These are phyloP conservation scores for Tachina lurida DNA, from an alignment of 2,888 invertebrate species.

Conservation along the genomic window DNA sequence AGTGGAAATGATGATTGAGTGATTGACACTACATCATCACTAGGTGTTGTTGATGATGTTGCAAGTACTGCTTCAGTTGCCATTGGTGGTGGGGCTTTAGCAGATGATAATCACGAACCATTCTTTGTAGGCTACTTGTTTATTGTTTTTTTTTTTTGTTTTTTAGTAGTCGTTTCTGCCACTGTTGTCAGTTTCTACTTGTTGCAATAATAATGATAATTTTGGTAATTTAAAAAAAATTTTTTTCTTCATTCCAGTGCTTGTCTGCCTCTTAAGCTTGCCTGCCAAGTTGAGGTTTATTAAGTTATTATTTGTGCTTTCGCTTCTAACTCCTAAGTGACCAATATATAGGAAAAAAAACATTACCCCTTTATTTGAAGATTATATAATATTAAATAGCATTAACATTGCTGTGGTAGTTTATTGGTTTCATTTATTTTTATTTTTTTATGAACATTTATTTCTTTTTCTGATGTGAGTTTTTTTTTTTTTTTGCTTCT, in stretches of 20 bases:
- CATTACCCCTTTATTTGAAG: slow-evolving; percentile 50
- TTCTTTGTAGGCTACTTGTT: slow-evolving; percentile 55
- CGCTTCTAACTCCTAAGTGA: slow-evolving; percentile 54
- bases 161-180: slow-evolving; percentile 47
- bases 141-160: slow-evolving; percentile 29
- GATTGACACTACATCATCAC: slow-evolving; percentile 71
- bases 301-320: slow-evolving; percentile 52
- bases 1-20: slow-evolving; percentile 66
- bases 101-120: slow-evolving; percentile 25
- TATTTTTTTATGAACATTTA: slow-evolving; percentile 19
- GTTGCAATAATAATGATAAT: slow-evolving; percentile 49
- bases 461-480: slow-evolving; percentile 22
- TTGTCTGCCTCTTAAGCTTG: background rate
- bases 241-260: slow-evolving; percentile 50
- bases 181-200: slow-evolving; percentile 60
- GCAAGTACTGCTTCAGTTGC: slow-evolving; percentile 38
- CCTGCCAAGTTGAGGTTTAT: slow-evolving; percentile 24
- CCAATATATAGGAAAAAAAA: slow-evolving; percentile 49
- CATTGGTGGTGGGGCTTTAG: slow-evolving; percentile 20
- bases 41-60: slow-evolving; percentile 73
- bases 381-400: slow-evolving; percentile 36
- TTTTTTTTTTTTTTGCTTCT: slow-evolving; percentile 13
- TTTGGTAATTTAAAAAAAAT: slow-evolving; percentile 71
- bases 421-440: background rate
- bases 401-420: background rate